phyloP scores from a whole-genome alignment of 2,113 vertebrate genomes.

The Acrocephalus arundinaceus region DNA sequence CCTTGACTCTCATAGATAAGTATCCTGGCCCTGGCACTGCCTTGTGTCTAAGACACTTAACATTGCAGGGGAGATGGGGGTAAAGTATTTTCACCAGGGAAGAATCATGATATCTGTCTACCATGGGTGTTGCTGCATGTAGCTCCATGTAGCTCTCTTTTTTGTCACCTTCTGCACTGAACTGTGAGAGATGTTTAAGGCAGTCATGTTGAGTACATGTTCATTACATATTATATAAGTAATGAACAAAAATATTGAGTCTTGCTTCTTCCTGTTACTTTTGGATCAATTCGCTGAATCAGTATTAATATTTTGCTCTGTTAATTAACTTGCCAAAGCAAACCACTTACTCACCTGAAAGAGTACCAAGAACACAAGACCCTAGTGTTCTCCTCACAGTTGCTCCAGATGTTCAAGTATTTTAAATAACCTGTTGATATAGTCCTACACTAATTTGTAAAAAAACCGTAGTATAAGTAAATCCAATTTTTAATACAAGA shows the following conservation, averaged over 20 bases:
- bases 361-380: neutral
- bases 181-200: neutral
- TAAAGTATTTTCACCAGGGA: neutral
- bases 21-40: neutral
- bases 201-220: neutral
- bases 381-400: neutral
- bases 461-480: neutral
- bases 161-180: neutral
- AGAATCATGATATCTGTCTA: neutral
- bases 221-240: neutral
- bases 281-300: neutral
- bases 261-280: neutral
- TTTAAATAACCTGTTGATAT: neutral
- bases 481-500: neutral
- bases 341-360: neutral
- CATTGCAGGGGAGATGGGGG: neutral
- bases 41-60: neutral
- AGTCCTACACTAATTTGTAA: slow-evolving; percentile 12
- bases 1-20: neutral
- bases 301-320: neutral
- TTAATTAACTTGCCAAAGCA: neutral
- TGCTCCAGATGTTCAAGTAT: neutral
- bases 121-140: neutral
- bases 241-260: neutral
- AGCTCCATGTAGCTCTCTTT: neutral